Conservation (phyloP, 2,888 invertebrate species). For the Eristalinus aeneus region DNA sequence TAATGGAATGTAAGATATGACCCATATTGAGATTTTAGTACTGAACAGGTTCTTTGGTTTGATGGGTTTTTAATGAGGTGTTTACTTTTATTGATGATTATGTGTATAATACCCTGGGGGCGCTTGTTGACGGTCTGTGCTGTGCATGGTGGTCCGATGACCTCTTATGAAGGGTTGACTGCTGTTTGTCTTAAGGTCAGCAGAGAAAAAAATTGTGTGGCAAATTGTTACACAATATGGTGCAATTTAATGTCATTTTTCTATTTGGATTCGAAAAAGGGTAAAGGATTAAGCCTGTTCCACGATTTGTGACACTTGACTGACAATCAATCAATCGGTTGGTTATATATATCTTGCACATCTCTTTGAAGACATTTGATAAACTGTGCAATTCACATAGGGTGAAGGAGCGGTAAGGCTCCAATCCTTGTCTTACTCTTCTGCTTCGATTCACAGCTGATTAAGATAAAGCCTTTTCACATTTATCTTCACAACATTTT, state of each 20-base stretch:
- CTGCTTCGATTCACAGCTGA: no score
- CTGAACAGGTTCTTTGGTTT: constrained; percentile 53
- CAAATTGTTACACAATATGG: not conserved
- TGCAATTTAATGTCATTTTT: not conserved
- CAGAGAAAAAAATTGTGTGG: not conserved
- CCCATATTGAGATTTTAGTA: constrained; percentile 60
- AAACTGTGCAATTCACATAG: no score
- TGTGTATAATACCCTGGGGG: constrained; percentile 21
- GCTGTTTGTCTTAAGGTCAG: not conserved
- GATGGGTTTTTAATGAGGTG: constrained; percentile 65
- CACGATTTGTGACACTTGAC: no score
- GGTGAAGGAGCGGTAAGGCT: no score
- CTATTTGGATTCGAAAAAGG: not conserved
- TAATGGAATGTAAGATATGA: constrained; percentile 52
- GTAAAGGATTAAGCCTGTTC: no score
- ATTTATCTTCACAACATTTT: no score
- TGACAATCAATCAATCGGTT: no score
- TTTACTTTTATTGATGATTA: constrained; percentile 62
- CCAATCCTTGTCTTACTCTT: no score
- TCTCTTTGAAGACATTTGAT: no score
- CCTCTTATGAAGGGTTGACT: not conserved
- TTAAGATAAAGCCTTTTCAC: no score
- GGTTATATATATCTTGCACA: no score
- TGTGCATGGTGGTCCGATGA: not conserved
- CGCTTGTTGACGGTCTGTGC: not conserved